phyloP scores from a whole-genome alignment of 2,113 vertebrate species.

The Delphinus delphis region DNA sequence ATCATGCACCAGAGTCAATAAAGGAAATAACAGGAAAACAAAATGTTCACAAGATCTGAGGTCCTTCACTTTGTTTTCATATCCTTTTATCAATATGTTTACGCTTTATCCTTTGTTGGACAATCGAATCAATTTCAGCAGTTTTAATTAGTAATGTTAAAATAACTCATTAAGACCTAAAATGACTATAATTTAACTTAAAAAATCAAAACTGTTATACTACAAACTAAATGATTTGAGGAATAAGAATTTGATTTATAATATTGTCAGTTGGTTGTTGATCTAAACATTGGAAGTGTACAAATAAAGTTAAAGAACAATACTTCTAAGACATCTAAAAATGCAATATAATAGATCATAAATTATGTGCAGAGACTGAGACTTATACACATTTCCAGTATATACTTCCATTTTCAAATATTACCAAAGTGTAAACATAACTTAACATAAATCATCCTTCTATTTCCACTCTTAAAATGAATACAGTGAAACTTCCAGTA shows the following conservation, averaged over 20 bases:
- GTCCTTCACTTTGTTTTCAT: slow-evolving; percentile 39
- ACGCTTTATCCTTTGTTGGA: neutral
- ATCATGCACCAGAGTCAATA: slow-evolving; percentile 52
- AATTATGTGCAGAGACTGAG: slow-evolving; percentile 66
- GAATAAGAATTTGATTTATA: slow-evolving; percentile 50
- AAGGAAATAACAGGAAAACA: neutral
- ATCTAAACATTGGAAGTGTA: slow-evolving; percentile 72
- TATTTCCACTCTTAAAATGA: slow-evolving; percentile 52
- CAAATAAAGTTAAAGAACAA: slow-evolving; percentile 70
- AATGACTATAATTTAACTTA: slow-evolving; percentile 53
- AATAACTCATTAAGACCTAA: slow-evolving; percentile 37
- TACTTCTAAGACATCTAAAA: slow-evolving; percentile 71
- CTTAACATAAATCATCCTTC: slow-evolving; percentile 65
- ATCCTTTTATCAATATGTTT: neutral
- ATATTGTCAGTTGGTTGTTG: slow-evolving; percentile 20
- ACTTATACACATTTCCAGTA: slow-evolving; percentile 66
- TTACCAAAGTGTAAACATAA: slow-evolving; percentile 80
- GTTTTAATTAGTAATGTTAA: slow-evolving; percentile 52
- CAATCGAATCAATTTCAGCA: slow-evolving; percentile 21
- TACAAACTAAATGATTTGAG: slow-evolving; percentile 15
- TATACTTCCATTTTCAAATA: slow-evolving; percentile 78
- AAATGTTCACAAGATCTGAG: slow-evolving; percentile 13
- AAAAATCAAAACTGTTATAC: slow-evolving; percentile 42
- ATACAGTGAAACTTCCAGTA: slow-evolving; percentile 80
- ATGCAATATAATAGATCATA: slow-evolving; percentile 67